These are phyloP conservation scores for Anguilla anguilla DNA, from an alignment of 2,797 vertebrate genomes.

Conservation along the genomic window DNA sequence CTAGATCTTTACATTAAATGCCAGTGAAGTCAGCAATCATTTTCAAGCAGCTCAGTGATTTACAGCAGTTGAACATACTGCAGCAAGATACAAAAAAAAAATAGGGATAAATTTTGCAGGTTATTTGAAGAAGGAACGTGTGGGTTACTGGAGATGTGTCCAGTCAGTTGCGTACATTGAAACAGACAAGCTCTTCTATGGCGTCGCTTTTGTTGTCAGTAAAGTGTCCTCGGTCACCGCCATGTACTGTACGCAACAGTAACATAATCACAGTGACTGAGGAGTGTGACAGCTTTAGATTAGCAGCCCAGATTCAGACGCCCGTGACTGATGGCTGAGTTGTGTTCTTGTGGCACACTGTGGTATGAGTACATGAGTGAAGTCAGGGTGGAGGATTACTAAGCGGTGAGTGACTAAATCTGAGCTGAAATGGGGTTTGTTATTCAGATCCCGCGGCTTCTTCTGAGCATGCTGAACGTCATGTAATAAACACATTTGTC, in stretches of 20 bases:
- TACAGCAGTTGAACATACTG: not conserved
- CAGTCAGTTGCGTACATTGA: not conserved
- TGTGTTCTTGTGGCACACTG: not conserved
- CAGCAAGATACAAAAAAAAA: not conserved
- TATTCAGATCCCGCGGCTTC: not conserved
- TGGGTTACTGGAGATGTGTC: not conserved
- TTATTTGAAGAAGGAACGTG: not conserved
- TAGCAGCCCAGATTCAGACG: not conserved
- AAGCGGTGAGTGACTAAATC: not conserved
- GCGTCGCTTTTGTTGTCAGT: not conserved
- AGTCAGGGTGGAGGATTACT: not conserved
- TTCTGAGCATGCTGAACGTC: not conserved
- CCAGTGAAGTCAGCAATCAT: not conserved
- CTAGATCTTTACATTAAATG: not conserved
- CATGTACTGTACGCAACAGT: slow-evolving; percentile 7
- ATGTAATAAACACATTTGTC: not conserved
- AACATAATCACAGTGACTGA: slow-evolving; percentile 9
- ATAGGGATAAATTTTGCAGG: not conserved
- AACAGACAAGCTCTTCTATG: not conserved
- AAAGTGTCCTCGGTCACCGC: not conserved
- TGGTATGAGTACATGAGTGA: not conserved
- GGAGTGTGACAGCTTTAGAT: not conserved
- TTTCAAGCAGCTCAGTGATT: not conserved
- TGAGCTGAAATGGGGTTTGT: not conserved
- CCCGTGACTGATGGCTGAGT: not conserved